Percentiles rank a stretch among this genome's conserved stretches.
phyloP scores from a whole-genome alignment of 2,113 vertebrate genomes.

The Scortum barcoo region DNA sequence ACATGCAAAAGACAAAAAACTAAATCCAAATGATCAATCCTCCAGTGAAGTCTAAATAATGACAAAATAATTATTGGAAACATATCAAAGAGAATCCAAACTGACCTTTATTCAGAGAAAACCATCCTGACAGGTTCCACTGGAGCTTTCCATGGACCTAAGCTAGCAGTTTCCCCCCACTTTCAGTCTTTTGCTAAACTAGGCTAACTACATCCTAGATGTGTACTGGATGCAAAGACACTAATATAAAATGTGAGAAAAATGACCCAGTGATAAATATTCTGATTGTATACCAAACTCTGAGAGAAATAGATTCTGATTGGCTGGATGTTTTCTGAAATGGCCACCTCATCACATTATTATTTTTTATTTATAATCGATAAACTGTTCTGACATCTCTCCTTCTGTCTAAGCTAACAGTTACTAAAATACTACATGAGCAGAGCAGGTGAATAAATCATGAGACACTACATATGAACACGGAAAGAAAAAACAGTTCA shows the following conservation, averaged over 20 bases:
- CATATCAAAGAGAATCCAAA: too few relatives aligned
- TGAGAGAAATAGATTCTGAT: neutral
- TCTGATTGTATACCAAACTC: neutral
- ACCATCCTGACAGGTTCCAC: too few relatives aligned
- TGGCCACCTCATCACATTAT: neutral
- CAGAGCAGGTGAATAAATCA: neutral
- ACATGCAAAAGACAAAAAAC: too few relatives aligned
- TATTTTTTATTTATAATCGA: neutral
- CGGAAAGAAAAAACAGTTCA: neutral
- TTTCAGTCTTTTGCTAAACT: neutral
- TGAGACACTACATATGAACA: neutral
- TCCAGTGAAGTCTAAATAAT: too few relatives aligned
- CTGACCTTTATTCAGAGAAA: too few relatives aligned
- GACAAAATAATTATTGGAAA: too few relatives aligned
- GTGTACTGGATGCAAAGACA: neutral
- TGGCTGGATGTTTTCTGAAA: neutral
- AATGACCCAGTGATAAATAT: too few relatives aligned
- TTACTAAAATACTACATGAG: neutral
- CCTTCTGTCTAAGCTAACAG: neutral
- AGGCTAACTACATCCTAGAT: neutral
- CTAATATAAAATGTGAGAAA: neutral
- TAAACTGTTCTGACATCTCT: neutral
- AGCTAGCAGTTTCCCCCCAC: neutral
- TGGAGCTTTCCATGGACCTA: too few relatives aligned
- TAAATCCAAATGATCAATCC: too few relatives aligned